Base-by-base conservation (phyloP, 2,888 invertebrate species). In the Limnephilus lunatus region DNA sequence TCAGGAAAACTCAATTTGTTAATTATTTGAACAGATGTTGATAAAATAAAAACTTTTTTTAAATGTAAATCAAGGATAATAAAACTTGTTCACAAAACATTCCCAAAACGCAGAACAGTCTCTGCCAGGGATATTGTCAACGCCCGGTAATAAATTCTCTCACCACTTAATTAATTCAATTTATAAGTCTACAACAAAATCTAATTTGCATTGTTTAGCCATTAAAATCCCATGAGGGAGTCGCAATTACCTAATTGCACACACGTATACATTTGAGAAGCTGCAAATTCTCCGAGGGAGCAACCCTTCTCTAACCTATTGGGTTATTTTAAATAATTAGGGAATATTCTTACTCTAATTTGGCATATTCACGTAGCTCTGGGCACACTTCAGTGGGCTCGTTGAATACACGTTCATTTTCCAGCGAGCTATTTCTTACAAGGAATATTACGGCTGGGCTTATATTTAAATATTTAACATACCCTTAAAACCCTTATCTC, bases 261-360 rank as follows among this genome's bases (percentile, higher is more conserved):
- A 91, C 91, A 91, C 91, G 91, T 91, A 91, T 91, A 91, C 53
- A 91, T 91, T 88, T 81, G 88, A 87, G 91, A 53, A 83, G 81
- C 80, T 39, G 91, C 48, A 91, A 82, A 53, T 88, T 91, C 85
- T 39, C 91, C 35, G 86, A 68, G 85, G 91, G 91, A 91, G 68
- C 87, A 89, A 91, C 91, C 91, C 91, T 80, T 87, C 88, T 81
- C 81, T 39, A 85, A 68, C 81, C 86, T 81, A 91, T 48, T 83
- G 85, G 92, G 90, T 89, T 88, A 92, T 92, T 93, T 92, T 89
- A 92, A 92, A 93, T 93, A 92, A 93, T 93, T 93, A 92, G 44
- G 68, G 89, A 93, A 93, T 92, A 93, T 92, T 92, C 93, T 92
- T 90, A 92, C 35, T 89, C 88, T 81, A 89, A 89, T 89, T 89